Conservation (phyloP, 2,113 vertebrate genomes). For the Dasyurus viverrinus region DNA sequence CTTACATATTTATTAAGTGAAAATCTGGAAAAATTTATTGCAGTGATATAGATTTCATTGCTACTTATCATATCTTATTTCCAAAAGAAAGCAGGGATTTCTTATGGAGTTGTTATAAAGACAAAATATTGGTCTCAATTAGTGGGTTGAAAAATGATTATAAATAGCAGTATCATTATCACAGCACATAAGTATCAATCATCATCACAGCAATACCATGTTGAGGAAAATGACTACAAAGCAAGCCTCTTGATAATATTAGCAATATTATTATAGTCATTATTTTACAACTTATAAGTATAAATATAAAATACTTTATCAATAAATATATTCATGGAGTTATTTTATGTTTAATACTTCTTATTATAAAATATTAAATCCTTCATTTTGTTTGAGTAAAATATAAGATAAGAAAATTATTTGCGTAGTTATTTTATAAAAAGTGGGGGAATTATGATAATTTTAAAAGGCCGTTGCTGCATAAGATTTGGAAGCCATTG, state of each 20-base stretch:
- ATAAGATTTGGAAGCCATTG: neutral
- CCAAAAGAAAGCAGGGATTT: neutral
- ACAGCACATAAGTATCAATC: no score
- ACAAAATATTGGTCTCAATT: neutral
- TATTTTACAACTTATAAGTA: neutral
- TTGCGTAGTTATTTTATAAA: neutral
- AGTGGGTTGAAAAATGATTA: neutral
- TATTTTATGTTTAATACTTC: neutral
- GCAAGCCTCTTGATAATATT: neutral
- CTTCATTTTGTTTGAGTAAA: neutral
- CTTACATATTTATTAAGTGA: neutral
- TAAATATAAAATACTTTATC: neutral
- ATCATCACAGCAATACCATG: neutral
- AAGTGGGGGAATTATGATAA: neutral
- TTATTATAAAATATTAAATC: neutral
- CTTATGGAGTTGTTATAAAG: neutral
- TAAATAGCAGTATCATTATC: neutral
- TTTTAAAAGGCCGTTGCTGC: neutral
- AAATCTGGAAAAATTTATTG: neutral
- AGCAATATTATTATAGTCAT: neutral
- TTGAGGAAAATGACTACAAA: neutral
- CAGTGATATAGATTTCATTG: neutral
- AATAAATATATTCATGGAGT: neutral
- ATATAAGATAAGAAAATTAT: neutral
- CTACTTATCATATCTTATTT: neutral